Evolutionary conservation across 2,797 vertebrate genomes (phyloP).

Genomic region (Hydrocynus forskahlii): DNA sequence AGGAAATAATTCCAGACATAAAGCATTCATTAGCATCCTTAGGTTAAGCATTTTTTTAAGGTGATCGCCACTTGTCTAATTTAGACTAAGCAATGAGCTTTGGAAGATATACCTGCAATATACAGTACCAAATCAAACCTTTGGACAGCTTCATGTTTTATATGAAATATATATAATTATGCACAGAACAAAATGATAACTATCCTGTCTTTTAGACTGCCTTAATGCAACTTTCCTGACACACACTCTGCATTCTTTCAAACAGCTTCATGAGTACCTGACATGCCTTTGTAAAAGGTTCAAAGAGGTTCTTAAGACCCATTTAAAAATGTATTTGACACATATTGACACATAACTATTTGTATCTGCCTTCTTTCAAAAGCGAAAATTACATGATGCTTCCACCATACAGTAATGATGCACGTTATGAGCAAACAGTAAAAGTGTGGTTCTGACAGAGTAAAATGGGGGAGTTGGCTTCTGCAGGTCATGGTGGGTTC

Average conservation of each 20-base stretch:
- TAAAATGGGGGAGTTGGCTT: not conserved
- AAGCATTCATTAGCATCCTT: not conserved
- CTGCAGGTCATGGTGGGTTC: not conserved
- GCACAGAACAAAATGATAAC: too few species aligned
- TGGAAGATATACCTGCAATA: not conserved
- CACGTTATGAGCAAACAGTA: not conserved
- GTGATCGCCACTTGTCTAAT: not conserved
- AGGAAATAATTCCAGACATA: not conserved
- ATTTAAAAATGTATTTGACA: too few species aligned
- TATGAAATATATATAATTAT: too few species aligned
- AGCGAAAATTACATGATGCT: not conserved
- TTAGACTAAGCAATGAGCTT: not conserved
- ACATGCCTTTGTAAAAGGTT: too few species aligned
- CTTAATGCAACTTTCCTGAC: too few species aligned
- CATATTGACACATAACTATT: too few species aligned
- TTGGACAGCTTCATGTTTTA: not conserved
- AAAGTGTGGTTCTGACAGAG: not conserved
- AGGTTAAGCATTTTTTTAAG: not conserved
- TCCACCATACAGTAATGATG: not conserved
- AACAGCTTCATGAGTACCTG: too few species aligned
- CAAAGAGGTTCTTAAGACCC: too few species aligned
- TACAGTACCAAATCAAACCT: not conserved
- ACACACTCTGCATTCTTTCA: too few species aligned
- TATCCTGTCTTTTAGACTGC: too few species aligned
- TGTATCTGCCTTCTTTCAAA: not conserved